Percentiles rank a stretch among this genome's conserved stretches.
phyloP scores from a whole-genome alignment of 30 jellyfish, hydroid and myxozoan species.

The Cassiopea xamachana region DNA sequence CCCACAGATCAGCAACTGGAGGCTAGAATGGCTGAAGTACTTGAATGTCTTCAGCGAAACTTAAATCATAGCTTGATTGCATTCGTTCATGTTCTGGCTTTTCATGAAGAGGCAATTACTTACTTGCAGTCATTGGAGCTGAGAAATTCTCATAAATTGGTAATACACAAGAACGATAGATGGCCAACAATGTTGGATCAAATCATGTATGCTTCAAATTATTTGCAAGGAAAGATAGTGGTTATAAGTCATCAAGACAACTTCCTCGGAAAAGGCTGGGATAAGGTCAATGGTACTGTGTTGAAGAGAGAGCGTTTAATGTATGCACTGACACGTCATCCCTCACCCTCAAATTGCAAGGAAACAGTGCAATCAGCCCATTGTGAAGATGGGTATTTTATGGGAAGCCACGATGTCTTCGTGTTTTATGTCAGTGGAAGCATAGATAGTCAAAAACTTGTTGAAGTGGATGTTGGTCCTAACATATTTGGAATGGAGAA shows the following conservation, averaged over 20 bases:
- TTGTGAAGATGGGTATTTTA: conserved; percentile 48
- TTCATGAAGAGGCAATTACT: conserved; percentile 58
- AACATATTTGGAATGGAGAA: conserved; percentile 79
- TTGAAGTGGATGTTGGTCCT: conserved; percentile 69
- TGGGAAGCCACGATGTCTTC: conserved; percentile 87
- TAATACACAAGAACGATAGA: conserved; percentile 73
- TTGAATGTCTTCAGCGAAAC: conserved; percentile 72
- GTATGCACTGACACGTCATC: conserved; percentile 92
- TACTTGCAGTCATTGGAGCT: conserved; percentile 55
- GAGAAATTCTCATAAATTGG: conserved; percentile 60
- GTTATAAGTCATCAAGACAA: conserved; percentile 83
- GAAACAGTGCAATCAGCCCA: conserved; percentile 51
- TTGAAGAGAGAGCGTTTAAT: conserved; percentile 48
- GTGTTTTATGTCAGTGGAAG: conserved; percentile 54
- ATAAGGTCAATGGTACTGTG: conserved; percentile 53
- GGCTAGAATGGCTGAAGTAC: conserved; percentile 85
- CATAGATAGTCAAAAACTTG: conserved; percentile 28
- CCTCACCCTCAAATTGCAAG: conserved; percentile 61
- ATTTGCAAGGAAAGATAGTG: conserved; percentile 70
- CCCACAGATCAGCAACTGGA: conserved; percentile 73
- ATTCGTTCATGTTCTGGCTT: conserved; percentile 77
- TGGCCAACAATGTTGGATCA: conserved; percentile 82
- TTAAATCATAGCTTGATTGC: conserved; percentile 79
- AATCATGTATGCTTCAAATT: conserved; percentile 70
- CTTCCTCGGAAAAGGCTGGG: conserved; percentile 91